phyloP scores from a whole-genome alignment of 2,888 invertebrate species.

The Brachyptera risi region DNA sequence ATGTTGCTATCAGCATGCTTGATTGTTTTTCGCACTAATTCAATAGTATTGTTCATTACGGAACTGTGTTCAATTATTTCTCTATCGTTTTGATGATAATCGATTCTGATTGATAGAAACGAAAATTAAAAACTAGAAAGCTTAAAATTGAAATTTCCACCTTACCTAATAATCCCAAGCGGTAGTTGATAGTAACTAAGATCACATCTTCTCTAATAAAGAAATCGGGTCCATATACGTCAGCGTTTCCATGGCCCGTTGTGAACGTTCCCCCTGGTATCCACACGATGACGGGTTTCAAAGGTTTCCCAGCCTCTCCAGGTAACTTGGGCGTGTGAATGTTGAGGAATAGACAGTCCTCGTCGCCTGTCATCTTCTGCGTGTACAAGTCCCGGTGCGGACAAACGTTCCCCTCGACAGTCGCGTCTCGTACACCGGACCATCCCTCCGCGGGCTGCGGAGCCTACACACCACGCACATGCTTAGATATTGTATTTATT shows the following conservation, averaged over 20 bases:
- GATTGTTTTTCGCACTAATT: too few relatives aligned
- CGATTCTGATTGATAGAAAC: too few relatives aligned
- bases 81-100: too few relatives aligned
- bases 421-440: slow-evolving; percentile 6
- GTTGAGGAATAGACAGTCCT: slow-evolving; percentile 18
- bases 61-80: too few relatives aligned
- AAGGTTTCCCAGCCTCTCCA: neutral
- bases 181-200: slow-evolving; percentile 38
- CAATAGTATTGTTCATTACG: too few relatives aligned
- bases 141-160: neutral
- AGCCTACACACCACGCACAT: too few relatives aligned
- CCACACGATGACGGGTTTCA: slow-evolving; percentile 36
- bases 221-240: slow-evolving; percentile 34
- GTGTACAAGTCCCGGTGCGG: slow-evolving; percentile 6
- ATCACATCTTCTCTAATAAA: slow-evolving; percentile 38
- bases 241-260: slow-evolving; percentile 34
- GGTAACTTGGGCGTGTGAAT: slow-evolving; percentile 9
- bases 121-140: neutral
- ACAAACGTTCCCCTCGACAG: slow-evolving; percentile 3
- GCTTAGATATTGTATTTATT: too few relatives aligned
- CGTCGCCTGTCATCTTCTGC: slow-evolving; percentile 9
- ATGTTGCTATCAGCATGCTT: too few relatives aligned
- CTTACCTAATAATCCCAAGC: slow-evolving; percentile 38
- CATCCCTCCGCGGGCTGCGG: slow-evolving; percentile 2
- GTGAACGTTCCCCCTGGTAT: slow-evolving; percentile 39